Evolutionary conservation across 1,140 invertebrate species (phyloP).

Genomic region (Mya arenaria): DNA sequence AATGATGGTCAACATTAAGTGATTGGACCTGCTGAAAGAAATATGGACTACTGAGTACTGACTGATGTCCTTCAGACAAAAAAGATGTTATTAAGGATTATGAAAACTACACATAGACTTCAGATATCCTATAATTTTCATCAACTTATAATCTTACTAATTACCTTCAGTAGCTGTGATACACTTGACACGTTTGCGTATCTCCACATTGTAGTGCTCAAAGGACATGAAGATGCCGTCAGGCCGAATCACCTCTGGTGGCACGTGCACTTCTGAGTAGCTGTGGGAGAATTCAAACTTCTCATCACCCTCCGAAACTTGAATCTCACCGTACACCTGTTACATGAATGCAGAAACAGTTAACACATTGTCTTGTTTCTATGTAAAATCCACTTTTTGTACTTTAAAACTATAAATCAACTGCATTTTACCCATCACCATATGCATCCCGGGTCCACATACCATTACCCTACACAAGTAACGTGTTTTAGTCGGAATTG

Average conservation of each 20-base stretch:
- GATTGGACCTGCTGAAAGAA: background rate
- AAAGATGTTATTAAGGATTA: background rate
- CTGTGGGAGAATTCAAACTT: conserved; percentile 96
- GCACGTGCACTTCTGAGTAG: conserved; percentile 94
- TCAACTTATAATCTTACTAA: background rate
- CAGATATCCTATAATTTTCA: background rate
- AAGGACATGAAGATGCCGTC: conserved; percentile 96
- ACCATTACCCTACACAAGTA: no score
- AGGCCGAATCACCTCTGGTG: conserved; percentile 93
- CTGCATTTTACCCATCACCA: no score
- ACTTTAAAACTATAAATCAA: no score
- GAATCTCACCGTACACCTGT: conserved; percentile 74
- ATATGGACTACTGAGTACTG: background rate
- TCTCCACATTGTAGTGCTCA: conserved; percentile 98
- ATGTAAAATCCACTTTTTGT: no score
- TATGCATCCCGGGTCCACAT: no score
- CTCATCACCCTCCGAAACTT: conserved; percentile 69
- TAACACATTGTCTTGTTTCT: no score
- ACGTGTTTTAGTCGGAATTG: no score
- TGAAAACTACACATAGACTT: background rate
- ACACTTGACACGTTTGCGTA: conserved; percentile 96
- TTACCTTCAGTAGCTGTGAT: conserved; percentile 93
- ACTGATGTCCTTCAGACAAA: background rate
- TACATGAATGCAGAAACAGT: no score
- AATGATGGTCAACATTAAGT: no score